phyloP scores from a whole-genome alignment of 2,113 vertebrate genomes.

The Brachypteracias leptosomus region DNA sequence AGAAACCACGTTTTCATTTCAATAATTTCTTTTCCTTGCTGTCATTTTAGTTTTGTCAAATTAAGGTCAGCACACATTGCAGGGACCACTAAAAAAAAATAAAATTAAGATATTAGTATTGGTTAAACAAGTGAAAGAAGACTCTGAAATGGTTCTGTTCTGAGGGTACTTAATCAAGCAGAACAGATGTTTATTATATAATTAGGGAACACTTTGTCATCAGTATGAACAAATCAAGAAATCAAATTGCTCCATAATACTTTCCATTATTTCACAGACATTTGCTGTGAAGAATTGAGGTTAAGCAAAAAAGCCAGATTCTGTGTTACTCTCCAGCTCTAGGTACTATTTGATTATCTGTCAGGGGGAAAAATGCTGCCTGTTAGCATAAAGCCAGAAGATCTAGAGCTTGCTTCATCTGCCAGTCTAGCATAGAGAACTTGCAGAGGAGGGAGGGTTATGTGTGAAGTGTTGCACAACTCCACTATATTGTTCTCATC shows the following conservation, averaged over 20 bases:
- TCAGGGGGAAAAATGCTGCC: neutral
- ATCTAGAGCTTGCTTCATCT: neutral
- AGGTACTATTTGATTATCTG: neutral
- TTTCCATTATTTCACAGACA: constrained; percentile 20
- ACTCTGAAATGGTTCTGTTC: constrained; percentile 1
- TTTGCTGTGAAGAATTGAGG: constrained; percentile 22
- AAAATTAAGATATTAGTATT: constrained; percentile 11
- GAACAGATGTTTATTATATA: constrained; percentile 60
- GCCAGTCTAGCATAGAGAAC: neutral
- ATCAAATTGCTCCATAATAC: constrained; percentile 38
- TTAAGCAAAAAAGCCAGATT: neutral
- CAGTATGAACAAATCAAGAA: constrained; percentile 35
- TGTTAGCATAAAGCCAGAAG: neutral
- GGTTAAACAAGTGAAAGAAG: constrained; percentile 29
- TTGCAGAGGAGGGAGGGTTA: neutral
- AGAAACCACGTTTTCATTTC: constrained; percentile 22
- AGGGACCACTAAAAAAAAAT: neutral
- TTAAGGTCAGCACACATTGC: neutral
- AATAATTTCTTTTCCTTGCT: constrained; percentile 36
- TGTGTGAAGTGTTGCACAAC: neutral
- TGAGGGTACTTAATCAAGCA: constrained; percentile 49
- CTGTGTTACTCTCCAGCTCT: neutral
- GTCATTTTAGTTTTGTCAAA: constrained; percentile 34
- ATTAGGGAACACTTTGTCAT: constrained; percentile 10
- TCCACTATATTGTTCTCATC: neutral